These are phyloP conservation scores for Oncorhynchus mykiss DNA, from an alignment of 2,113 vertebrate genomes.

Conservation along the genomic window DNA sequence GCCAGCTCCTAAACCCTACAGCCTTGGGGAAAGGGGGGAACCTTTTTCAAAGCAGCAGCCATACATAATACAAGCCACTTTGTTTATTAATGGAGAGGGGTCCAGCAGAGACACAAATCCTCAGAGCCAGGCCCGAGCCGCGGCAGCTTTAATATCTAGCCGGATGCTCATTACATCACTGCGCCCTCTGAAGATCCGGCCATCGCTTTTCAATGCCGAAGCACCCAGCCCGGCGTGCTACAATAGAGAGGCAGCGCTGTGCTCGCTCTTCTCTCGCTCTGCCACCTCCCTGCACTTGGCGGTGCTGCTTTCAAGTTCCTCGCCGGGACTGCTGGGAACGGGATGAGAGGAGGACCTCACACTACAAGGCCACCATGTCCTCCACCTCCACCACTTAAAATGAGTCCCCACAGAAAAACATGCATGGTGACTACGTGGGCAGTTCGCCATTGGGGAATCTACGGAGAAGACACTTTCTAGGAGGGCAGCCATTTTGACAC, in stretches of 20 bases:
- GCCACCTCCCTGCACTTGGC: neutral
- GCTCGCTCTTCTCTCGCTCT: slow-evolving; percentile 6
- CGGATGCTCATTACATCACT: slow-evolving; percentile 58
- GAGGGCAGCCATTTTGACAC: neutral
- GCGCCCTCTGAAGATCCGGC: slow-evolving; percentile 42
- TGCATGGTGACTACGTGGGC: neutral
- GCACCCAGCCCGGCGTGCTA: neutral
- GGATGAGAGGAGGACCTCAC: neutral
- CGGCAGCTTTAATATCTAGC: slow-evolving; percentile 65
- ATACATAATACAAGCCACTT: slow-evolving; percentile 65
- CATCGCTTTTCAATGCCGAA: slow-evolving; percentile 22
- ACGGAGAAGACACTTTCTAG: slow-evolving; percentile 7
- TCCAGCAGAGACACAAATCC: slow-evolving; percentile 48
- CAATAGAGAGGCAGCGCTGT: no score
- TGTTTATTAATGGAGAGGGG: slow-evolving; percentile 65
- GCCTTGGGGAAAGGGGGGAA: slow-evolving; percentile 13
- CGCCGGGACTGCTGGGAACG: neutral
- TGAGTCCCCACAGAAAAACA: slow-evolving; percentile 11
- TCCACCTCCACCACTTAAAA: neutral
- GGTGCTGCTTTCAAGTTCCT: slow-evolving; percentile 38
- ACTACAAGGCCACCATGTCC: slow-evolving; percentile 8
- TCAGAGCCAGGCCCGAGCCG: slow-evolving; percentile 34
- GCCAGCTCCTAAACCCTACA: slow-evolving; percentile 1
- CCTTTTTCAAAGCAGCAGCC: slow-evolving; percentile 58
- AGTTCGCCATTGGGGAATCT: neutral